Evolutionary conservation across 1,140 invertebrate genomes (phyloP).

Genomic region (Cyclina sinensis): DNA sequence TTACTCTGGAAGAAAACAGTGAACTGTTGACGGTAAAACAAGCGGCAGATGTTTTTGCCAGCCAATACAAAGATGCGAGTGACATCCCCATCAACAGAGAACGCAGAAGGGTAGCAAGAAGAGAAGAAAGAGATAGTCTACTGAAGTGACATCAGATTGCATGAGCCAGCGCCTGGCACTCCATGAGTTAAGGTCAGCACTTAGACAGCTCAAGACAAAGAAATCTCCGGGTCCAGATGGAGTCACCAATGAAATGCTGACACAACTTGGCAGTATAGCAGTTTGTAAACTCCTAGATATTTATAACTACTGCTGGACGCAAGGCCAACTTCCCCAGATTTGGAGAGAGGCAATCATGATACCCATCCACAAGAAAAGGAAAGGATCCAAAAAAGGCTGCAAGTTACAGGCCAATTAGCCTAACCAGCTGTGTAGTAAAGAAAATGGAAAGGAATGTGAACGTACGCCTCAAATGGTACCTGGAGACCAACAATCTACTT

Average conservation of each 20-base stretch:
- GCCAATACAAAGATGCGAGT: slow-evolving; percentile 12
- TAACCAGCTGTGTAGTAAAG: neutral
- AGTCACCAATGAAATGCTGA: neutral
- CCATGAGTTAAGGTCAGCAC: neutral
- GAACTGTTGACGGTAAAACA: slow-evolving; percentile 22
- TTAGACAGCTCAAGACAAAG: neutral
- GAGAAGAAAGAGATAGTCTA: slow-evolving; percentile 1
- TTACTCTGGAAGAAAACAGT: slow-evolving; percentile 2
- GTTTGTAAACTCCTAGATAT: slow-evolving; percentile 13
- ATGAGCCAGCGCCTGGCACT: neutral
- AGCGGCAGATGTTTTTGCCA: slow-evolving; percentile 29
- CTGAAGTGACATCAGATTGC: neutral
- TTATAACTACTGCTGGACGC: slow-evolving; percentile 5
- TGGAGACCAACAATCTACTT: slow-evolving; percentile 11
- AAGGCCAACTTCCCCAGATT: neutral
- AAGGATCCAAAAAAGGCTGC: neutral
- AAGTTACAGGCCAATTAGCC: neutral
- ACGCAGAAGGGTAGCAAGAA: neutral
- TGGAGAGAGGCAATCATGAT: slow-evolving; percentile 13
- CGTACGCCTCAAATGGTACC: neutral
- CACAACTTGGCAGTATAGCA: neutral
- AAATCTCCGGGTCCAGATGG: slow-evolving; percentile 9
- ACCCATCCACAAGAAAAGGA: slow-evolving; percentile 5
- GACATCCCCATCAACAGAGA: neutral
- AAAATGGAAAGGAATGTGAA: neutral